Base-by-base conservation (phyloP, 2,797 vertebrate species). In the Melanotaenia nigrans region DNA sequence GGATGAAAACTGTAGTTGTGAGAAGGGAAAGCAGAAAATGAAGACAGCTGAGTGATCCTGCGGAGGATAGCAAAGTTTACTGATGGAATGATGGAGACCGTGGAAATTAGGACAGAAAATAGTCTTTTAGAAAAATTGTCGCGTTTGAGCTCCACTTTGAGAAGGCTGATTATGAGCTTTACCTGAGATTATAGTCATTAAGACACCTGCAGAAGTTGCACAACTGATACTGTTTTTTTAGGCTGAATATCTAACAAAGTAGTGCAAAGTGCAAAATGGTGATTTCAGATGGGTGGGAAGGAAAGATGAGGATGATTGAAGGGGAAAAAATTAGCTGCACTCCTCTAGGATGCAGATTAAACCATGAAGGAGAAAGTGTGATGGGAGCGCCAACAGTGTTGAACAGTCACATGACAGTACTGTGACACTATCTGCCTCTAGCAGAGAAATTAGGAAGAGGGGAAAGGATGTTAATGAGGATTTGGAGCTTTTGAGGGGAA, bases 391-490 rank as follows among this genome's bases (percentile, higher is more conserved):
- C 36, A 66, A 75, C 66, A 53, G 18, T 78, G 68, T 83, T 51
- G 53, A 61, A 55, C 54, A 75, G 66, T 77, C 68, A 12, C 40
- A 33, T 71, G 54, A 58, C 76, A 68, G 77, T 67, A 3, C 67
- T 24, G 22, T 65, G 66, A 72, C 83, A 71, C 78, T 14, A 30
- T 66, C 73, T 65, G 70, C 73, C 30, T 4, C 62, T 63, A 65
- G 65, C 65, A 51, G 65, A 33, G 47, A 68, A 70, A 61, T 12
- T 0, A 30, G 59, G 14, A 33, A 14, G 56, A 12, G 38, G 40
- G 30, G 59, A 38, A 18, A 62, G 40, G 28, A 49, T 51, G 71
- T 35, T 83, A 82, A 84, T 74, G 73, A 82, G 76, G 73, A 83
- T 78, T 65, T 61, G 38, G 59, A 67, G 71, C 60, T 65, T 77